Evolutionary conservation across 2,113 vertebrate genomes (phyloP).

Genomic region (Hypomesus transpacificus): DNA sequence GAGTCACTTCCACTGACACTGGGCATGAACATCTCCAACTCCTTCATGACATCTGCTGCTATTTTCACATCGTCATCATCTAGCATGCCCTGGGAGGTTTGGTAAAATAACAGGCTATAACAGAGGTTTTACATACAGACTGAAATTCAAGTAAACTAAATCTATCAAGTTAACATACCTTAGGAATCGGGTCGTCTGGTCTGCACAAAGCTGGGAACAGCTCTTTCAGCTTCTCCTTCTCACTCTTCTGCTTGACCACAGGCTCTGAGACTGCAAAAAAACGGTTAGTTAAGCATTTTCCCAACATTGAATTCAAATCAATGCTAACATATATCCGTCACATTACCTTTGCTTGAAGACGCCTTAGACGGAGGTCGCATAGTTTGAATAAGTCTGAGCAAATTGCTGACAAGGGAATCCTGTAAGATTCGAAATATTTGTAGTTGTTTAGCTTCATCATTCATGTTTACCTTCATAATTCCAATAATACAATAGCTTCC

Average conservation of each 20-base stretch:
- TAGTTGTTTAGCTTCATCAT: no score
- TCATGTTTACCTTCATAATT: no score
- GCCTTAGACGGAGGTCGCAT: slow-evolving; percentile 87
- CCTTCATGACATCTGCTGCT: slow-evolving; percentile 89
- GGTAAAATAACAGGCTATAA: neutral
- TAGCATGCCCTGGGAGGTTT: slow-evolving; percentile 71
- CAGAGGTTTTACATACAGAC: neutral
- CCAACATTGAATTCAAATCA: neutral
- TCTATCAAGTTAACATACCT: slow-evolving; percentile 63
- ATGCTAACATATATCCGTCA: no score
- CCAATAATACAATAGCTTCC: no score
- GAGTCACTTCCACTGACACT: slow-evolving; percentile 68
- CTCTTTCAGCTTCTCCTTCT: slow-evolving; percentile 89
- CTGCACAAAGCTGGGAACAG: slow-evolving; percentile 91
- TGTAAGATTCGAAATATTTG: slow-evolving; percentile 42
- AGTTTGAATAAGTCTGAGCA: slow-evolving; percentile 93
- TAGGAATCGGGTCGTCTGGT: slow-evolving; percentile 80
- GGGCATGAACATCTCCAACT: slow-evolving; percentile 95
- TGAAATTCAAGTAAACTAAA: neutral
- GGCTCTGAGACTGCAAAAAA: slow-evolving; percentile 46
- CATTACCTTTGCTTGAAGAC: slow-evolving; percentile 78
- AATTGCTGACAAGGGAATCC: slow-evolving; percentile 92
- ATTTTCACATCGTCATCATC: slow-evolving; percentile 97
- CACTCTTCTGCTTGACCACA: slow-evolving; percentile 74
- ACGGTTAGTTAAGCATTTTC: neutral